phyloP scores from a whole-genome alignment of 2,888 invertebrate species.

The Dasypogon diadema region DNA sequence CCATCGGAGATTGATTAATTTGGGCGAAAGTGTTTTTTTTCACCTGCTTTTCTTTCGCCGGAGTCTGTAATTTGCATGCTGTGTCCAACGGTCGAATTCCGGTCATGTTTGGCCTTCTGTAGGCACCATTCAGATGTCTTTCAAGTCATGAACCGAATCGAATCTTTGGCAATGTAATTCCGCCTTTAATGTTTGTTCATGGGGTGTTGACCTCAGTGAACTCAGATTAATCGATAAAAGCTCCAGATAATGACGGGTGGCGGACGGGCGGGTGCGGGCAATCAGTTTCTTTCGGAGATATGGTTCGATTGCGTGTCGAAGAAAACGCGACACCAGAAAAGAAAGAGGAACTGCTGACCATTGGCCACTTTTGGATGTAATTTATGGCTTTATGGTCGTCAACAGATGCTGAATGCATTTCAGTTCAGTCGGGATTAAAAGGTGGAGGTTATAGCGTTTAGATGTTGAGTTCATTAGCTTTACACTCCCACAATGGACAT shows the following conservation, averaged over 20 bases:
- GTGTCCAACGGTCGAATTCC: background rate
- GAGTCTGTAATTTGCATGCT: conserved; percentile 10
- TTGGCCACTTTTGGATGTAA: background rate
- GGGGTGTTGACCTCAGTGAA: background rate
- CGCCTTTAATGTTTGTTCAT: background rate
- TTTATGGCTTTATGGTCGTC: background rate
- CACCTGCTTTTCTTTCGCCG: background rate
- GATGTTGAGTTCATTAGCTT: background rate
- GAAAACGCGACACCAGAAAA: background rate
- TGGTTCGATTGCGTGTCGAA: background rate
- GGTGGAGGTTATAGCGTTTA: background rate
- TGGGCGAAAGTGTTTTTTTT: conserved; percentile 33
- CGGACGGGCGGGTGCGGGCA: too few relatives aligned
- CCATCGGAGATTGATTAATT: conserved; percentile 14
- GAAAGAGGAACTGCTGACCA: background rate
- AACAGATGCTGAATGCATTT: background rate
- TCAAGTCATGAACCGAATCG: conserved; percentile 8
- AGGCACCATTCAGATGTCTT: conserved; percentile 1
- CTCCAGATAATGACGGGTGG: background rate
- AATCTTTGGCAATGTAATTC: background rate
- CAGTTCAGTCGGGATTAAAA: background rate
- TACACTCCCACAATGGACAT: background rate
- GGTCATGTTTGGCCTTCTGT: conserved; percentile 23
- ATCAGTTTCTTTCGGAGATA: background rate
- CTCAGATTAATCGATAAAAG: conserved; percentile 5